Conservation (phyloP, 2,797 vertebrate genomes). For the Denticeps clupeoides region DNA sequence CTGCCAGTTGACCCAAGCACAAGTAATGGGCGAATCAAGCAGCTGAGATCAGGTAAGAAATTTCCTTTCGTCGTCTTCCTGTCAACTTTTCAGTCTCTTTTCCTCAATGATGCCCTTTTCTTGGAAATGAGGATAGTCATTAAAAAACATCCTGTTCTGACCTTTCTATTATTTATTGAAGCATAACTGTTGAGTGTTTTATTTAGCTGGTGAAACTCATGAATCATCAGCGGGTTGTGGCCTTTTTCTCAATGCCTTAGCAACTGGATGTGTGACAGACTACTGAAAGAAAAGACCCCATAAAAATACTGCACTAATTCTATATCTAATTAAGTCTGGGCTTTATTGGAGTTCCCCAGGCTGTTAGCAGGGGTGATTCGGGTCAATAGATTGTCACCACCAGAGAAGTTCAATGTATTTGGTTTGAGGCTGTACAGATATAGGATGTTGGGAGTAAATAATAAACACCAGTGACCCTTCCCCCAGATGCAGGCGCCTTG, state of each 20-base stretch:
- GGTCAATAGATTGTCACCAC: slow-evolving; percentile 58
- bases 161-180: too few relatives aligned
- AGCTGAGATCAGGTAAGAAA: slow-evolving; percentile 90
- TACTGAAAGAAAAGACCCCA: slow-evolving; percentile 40
- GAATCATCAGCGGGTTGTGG: too few relatives aligned
- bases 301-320: slow-evolving; percentile 63
- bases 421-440: slow-evolving; percentile 44
- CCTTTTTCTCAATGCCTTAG: too few relatives aligned
- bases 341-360: slow-evolving; percentile 43
- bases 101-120: too few relatives aligned
- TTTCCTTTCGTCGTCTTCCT: too few relatives aligned
- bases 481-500: too few relatives aligned
- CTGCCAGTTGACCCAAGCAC: slow-evolving; percentile 86
- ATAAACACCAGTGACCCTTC: too few relatives aligned
- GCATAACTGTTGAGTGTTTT: slow-evolving; percentile 45
- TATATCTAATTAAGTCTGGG: slow-evolving; percentile 57
- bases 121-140: too few relatives aligned
- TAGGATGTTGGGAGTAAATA: too few relatives aligned
- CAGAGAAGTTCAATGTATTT: slow-evolving; percentile 40
- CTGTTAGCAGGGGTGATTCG: slow-evolving; percentile 59
- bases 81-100: too few relatives aligned
- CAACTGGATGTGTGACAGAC: too few relatives aligned
- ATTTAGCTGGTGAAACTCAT: slow-evolving; percentile 55
- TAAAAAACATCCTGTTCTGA: too few relatives aligned
- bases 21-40: slow-evolving; percentile 91